Evolutionary conservation across 2,113 vertebrate genomes (phyloP).

Genomic region (Catagonus wagneri): DNA sequence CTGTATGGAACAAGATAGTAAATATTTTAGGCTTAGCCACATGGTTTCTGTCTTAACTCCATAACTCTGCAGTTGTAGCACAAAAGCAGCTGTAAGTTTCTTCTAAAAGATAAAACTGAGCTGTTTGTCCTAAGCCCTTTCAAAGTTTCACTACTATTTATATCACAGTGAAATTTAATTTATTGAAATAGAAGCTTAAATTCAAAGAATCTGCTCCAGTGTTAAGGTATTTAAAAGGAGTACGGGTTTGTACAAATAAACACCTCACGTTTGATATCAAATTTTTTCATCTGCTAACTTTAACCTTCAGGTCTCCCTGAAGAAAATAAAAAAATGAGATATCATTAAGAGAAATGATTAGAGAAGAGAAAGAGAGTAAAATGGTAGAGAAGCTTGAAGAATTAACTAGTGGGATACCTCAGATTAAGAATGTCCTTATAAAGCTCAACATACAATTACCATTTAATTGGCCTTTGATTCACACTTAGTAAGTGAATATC

Average conservation of each 20-base stretch:
- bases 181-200: constrained; percentile 14
- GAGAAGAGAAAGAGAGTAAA: background rate
- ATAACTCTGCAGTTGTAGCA: background rate
- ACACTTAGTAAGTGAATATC: background rate
- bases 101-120: background rate
- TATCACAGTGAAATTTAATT: background rate
- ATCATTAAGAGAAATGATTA: background rate
- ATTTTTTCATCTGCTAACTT: background rate
- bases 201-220: constrained; percentile 4
- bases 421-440: background rate
- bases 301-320: background rate
- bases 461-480: background rate
- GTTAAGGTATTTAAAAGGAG: background rate
- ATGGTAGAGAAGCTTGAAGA: background rate
- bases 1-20: background rate
- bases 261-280: background rate
- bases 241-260: background rate
- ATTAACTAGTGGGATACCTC: background rate
- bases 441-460: background rate
- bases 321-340: background rate
- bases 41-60: background rate
- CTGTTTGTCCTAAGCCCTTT: background rate
- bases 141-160: background rate
- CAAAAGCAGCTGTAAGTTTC: background rate
- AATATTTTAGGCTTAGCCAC: background rate